phyloP scores from a whole-genome alignment of 2,888 invertebrate species.

The Coenonympha arcania region DNA sequence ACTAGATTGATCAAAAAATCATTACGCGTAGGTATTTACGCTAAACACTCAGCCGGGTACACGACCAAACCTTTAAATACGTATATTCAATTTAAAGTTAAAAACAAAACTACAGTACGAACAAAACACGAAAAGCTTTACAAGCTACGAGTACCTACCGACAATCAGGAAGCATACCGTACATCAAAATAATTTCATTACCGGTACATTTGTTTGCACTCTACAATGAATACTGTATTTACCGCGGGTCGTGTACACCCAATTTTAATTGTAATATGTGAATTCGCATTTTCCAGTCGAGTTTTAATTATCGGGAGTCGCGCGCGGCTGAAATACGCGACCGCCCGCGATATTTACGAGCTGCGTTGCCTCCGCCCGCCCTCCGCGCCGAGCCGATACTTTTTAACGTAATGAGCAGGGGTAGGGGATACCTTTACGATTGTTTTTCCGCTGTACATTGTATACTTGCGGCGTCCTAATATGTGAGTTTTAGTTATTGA shows the following conservation, averaged over 20 bases:
- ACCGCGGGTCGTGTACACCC: constrained; percentile 57
- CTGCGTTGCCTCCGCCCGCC: too few relatives aligned
- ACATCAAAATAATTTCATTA: constrained; percentile 32
- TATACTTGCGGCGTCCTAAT: constrained; percentile 2
- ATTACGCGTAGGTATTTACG: too few relatives aligned
- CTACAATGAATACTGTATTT: constrained; percentile 43
- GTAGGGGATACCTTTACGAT: constrained; percentile 38
- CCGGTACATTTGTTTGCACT: constrained; percentile 30
- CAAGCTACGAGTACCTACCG: not conserved
- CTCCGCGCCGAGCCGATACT: constrained; percentile 72
- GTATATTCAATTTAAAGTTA: not conserved
- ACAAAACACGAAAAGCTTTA: constrained; percentile 7
- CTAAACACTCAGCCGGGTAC: too few relatives aligned
- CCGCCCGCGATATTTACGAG: constrained; percentile 74
- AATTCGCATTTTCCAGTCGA: constrained; percentile 69
- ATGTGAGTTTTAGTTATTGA: not conserved
- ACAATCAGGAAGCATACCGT: constrained; percentile 25
- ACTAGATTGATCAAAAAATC: not conserved
- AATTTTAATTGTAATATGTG: constrained; percentile 74
- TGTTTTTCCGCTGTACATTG: constrained; percentile 36
- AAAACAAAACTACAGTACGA: constrained; percentile 6
- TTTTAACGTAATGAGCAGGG: constrained; percentile 72
- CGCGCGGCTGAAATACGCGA: constrained; percentile 72
- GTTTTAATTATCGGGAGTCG: constrained; percentile 75
- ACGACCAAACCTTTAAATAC: too few relatives aligned